These are phyloP conservation scores for Xylophagus ater DNA, from an alignment of 2,888 invertebrate genomes.

Conservation along the genomic window DNA sequence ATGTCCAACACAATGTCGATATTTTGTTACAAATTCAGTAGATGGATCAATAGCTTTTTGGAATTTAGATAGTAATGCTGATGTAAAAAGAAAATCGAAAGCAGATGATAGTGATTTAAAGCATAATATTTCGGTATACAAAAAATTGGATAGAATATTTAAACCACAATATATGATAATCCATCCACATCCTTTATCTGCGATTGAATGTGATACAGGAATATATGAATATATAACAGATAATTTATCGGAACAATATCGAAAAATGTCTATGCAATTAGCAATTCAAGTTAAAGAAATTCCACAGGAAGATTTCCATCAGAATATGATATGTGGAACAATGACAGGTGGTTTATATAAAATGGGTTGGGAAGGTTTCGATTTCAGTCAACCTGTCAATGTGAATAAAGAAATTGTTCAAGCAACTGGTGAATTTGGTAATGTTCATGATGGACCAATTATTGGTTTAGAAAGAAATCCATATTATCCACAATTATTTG, in stretches of 20 bases:
- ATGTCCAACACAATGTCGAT: constrained; percentile 42
- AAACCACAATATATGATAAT: constrained; percentile 49
- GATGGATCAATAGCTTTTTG: constrained; percentile 62
- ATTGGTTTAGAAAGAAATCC: constrained; percentile 49
- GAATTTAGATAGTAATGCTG: constrained; percentile 44
- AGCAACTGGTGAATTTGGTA: constrained; percentile 36
- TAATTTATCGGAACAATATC: too few species aligned
- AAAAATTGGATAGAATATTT: constrained; percentile 48
- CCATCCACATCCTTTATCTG: constrained; percentile 40
- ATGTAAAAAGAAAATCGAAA: constrained; percentile 21
- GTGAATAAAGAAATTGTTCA: constrained; percentile 48
- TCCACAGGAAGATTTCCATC: constrained; percentile 10
- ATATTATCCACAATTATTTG: constrained; percentile 47
- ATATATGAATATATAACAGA: constrained; percentile 19
- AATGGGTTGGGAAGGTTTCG: constrained; percentile 54
- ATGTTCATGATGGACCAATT: constrained; percentile 62
- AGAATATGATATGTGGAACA: constrained; percentile 35
- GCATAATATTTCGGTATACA: constrained; percentile 49
- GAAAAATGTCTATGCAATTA: constrained; percentile 9
- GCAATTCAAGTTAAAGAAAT: constrained; percentile 20
- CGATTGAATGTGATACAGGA: constrained; percentile 29
- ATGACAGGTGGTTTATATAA: constrained; percentile 29
- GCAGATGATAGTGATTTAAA: constrained; percentile 35
- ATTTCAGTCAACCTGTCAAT: constrained; percentile 42
- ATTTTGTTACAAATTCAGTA: constrained; percentile 53